Conservation (phyloP, 2,797 vertebrate genomes). For the Tympanoctomys barrerae region DNA sequence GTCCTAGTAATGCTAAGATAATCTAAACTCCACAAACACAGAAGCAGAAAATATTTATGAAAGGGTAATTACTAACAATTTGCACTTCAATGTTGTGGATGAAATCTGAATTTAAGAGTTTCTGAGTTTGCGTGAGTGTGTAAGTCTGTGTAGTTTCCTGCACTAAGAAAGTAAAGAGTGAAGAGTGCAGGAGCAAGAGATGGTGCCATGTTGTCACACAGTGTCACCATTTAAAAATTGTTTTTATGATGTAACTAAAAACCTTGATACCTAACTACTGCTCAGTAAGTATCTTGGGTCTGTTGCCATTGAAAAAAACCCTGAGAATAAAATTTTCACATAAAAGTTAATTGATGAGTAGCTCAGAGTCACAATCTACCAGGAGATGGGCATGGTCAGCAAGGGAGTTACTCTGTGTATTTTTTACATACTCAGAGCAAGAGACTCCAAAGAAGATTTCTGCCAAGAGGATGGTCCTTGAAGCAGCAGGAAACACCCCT, state of each 20-base stretch:
- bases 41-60: background rate
- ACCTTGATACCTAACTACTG: background rate
- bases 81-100: background rate
- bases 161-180: background rate
- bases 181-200: background rate
- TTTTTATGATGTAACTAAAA: background rate
- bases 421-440: background rate
- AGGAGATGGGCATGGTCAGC: background rate
- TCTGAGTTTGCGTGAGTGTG: background rate
- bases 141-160: background rate
- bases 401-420: background rate
- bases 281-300: background rate
- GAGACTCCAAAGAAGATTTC: background rate
- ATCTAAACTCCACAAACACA: background rate
- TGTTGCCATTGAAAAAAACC: background rate
- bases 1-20: background rate
- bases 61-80: background rate
- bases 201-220: background rate
- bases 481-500: background rate
- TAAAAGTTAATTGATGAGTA: background rate
- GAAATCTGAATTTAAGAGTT: background rate
- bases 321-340: background rate
- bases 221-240: background rate
- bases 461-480: rapidly evolving
- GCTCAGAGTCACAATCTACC: background rate